Base-by-base conservation (phyloP, 2,888 invertebrate genomes). In the Hipparchia semele region DNA sequence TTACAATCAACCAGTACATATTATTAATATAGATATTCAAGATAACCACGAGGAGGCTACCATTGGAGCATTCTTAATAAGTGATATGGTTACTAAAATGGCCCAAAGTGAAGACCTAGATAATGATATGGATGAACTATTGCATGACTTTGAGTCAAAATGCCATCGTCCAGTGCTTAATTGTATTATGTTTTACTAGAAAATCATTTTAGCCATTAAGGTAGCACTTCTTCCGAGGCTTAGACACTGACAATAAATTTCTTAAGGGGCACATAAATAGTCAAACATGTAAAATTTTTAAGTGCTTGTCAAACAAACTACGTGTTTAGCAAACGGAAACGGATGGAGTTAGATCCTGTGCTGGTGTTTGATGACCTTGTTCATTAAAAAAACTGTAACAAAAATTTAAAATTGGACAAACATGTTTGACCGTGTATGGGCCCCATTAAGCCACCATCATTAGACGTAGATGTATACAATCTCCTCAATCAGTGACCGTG, bases 1-100 rank as follows among this genome's bases (percentile, higher is more conserved):
- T 68, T 95, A 96, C 80, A 98, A 97, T 89, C 97, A 98, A 70
- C 97, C 98, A 6, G 99, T 98, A 2, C 99, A 99, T 94, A 96
- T 99, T 61, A 97, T 99, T 72, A 99, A 99, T 89, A 97, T 99
- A 80, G 99, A 99, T 87, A 99, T 99, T 82, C 99, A 98, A 88
- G 99, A 99, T 94, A 99, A 99, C 92, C 99, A 99, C 79, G 99
- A 99, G 89, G 99, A 99, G 90, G 99, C 99, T 0, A 98, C 99
- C 3, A 97, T 99, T 84, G 99, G 99, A 78, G 99, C 99, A 54
- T 99, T 99, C 93, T 95, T 99, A 81, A 99, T 99, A 79, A 98
- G 98, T 90, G 99, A 99, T 90, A 96, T 99, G 93, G 98, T 99
- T 79, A 96, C 96, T 72, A 96, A 97, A 96, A 95, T 99, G 94